Base-by-base conservation (phyloP, 2,797 vertebrate species). In the Neosalanx taihuensis region DNA sequence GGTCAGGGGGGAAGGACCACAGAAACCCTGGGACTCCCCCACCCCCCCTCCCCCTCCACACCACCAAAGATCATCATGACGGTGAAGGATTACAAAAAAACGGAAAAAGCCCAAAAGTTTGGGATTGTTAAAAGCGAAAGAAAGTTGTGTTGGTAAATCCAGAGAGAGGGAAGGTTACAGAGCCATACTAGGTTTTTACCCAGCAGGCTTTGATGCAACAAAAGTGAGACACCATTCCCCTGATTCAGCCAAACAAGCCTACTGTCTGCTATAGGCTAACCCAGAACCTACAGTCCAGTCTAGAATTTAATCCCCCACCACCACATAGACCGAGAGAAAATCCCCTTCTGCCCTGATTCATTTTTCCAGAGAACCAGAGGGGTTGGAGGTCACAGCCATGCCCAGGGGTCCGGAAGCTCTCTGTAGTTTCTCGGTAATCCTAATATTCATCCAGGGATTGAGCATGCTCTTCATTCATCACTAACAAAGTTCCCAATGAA, bases 331-430 rank as follows among this genome's bases (percentile, higher is more conserved):
- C 23, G 23, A 26, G 23, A 18, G n/a, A 7, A 49, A 37, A 72
- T 76, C 64, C 79, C 70, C 53, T n/a, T 64, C 71, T 57, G 64
- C 65, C 75, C 72, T 49, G 75, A 68, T 17, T 15, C 7, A 46
- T 12, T 46, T 46, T 46, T 46, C 64, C 64, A 6, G 2, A 37
- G 15, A 79, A 30, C 53, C 63, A 57, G 41, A 65, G 20, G 37
- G 68, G 58, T 72, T 53, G 70, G 72, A 82, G 49, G 69, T 57
- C 35, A 56, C 33, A 76, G n/a, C 72, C 17, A 67, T 13, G 4
- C n/a, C 7, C 72, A 15, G 10, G 2, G 57, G 29, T 59, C 1
- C 46, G 9, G 15, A 18, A 77, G 71, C 33, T 68, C 75, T 79
- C 31, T 23, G 3, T 58, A 46, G 41, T 46, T 12, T 46, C 10